Conservation (phyloP, 2,888 invertebrate species). For the Drosophila kuntzei region DNA sequence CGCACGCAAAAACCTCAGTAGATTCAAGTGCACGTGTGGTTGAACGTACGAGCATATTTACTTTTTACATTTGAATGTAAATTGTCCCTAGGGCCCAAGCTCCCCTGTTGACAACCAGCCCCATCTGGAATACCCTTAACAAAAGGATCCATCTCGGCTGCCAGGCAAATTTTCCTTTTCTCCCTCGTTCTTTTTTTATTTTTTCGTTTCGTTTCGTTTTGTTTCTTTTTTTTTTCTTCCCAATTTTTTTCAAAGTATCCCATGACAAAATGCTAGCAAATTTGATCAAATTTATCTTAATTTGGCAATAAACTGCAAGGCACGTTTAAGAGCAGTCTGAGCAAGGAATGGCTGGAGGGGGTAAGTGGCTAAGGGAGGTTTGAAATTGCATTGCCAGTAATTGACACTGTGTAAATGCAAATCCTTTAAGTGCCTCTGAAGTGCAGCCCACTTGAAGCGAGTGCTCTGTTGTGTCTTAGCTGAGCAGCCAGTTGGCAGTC, state of each 20-base stretch:
- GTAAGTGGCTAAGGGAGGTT: neutral
- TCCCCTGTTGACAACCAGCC: neutral
- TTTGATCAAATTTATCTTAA: slow-evolving; percentile 44
- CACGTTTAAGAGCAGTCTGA: neutral
- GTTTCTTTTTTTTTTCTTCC: neutral
- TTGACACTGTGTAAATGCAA: slow-evolving; percentile 64
- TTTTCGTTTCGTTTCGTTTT: no score
- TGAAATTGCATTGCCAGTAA: slow-evolving; percentile 45
- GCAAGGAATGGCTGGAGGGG: neutral
- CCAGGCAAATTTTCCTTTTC: neutral
- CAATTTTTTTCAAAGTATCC: slow-evolving; percentile 6
- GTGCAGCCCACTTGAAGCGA: slow-evolving; percentile 45
- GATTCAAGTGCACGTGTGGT: neutral
- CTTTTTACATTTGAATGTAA: slow-evolving; percentile 50
- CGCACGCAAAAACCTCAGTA: slow-evolving; percentile 21
- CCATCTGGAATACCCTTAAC: slow-evolving; percentile 5
- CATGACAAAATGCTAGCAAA: slow-evolving; percentile 28
- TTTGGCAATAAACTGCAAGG: slow-evolving; percentile 46
- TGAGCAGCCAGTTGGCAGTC: slow-evolving; percentile 19
- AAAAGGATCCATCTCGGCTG: neutral
- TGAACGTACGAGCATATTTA: slow-evolving; percentile 13
- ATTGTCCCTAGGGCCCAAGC: slow-evolving; percentile 22
- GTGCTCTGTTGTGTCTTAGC: slow-evolving; percentile 28
- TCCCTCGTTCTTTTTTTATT: neutral
- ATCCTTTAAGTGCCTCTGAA: slow-evolving; percentile 65